A percentile compares a stretch with the other conserved stretches of the same genome.
These are phyloP conservation scores for Myathropa florea DNA, from an alignment of 2,888 invertebrate genomes.

Conservation along the genomic window DNA sequence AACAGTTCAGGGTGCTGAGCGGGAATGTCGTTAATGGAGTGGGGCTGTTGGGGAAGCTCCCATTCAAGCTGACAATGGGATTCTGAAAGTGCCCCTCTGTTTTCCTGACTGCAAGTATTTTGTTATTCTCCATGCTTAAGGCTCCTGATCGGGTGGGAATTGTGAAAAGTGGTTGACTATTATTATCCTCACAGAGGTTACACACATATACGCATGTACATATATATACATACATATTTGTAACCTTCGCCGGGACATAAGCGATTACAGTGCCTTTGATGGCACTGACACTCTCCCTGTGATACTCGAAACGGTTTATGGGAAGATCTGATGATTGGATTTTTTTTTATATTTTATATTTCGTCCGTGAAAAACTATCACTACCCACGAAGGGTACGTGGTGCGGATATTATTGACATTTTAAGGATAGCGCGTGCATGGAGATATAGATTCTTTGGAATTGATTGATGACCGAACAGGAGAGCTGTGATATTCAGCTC, in stretches of 20 bases:
- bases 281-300: constrained; percentile 7
- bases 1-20: constrained; percentile 16
- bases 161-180: constrained; percentile 48
- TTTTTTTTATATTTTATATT: constrained; percentile 3
- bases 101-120: constrained; percentile 55
- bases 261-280: not conserved
- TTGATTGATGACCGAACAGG: constrained; percentile 42
- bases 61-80: constrained; percentile 18
- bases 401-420: constrained; percentile 55
- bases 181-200: constrained; percentile 4
- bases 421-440: constrained; percentile 18
- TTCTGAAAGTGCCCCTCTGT: constrained; percentile 5
- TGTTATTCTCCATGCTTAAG: constrained; percentile 52
- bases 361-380: constrained; percentile 23
- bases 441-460: constrained; percentile 26
- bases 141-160: not conserved
- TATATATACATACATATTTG: not conserved
- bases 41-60: constrained; percentile 4
- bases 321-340: constrained; percentile 7
- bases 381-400: constrained; percentile 33
- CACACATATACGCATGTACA: no score
- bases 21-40: not conserved
- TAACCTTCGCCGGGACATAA: not conserved
- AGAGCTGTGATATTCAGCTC: constrained; percentile 1
- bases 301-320: constrained; percentile 11